Evolutionary conservation across 1,140 invertebrate species (phyloP).

Genomic region (Trialeurodes vaporariorum): DNA sequence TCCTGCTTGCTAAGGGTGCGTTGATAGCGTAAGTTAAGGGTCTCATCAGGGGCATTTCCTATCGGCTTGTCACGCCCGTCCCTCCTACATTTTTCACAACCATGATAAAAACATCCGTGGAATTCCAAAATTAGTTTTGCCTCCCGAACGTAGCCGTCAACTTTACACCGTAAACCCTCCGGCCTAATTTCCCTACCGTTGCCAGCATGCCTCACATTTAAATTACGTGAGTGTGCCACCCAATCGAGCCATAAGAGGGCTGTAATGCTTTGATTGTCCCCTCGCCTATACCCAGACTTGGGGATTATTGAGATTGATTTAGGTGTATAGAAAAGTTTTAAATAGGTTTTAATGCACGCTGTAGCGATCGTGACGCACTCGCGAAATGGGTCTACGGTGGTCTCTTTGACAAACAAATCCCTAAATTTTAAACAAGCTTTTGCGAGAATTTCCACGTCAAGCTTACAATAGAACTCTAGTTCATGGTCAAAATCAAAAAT

Average conservation of each 20-base stretch:
- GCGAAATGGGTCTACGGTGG: slow-evolving; percentile 12
- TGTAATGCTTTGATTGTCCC: slow-evolving; percentile 11
- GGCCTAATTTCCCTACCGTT: slow-evolving; percentile 10
- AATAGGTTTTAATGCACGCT: slow-evolving; percentile 11
- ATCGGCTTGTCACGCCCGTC: neutral
- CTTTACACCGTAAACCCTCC: neutral
- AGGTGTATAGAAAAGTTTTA: slow-evolving; percentile 7
- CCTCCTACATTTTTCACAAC: slow-evolving; percentile 6
- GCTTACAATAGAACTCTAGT: slow-evolving; percentile 20
- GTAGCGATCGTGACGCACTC: slow-evolving; percentile 9
- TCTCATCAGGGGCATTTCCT: too few relatives aligned
- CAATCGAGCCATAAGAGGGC: slow-evolving; percentile 12
- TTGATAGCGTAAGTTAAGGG: too few relatives aligned
- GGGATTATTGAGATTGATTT: slow-evolving; percentile 15
- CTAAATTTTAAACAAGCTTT: slow-evolving; percentile 29
- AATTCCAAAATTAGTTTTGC: slow-evolving; percentile 6
- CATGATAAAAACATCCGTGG: slow-evolving; percentile 19
- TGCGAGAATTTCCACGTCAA: slow-evolving; percentile 24
- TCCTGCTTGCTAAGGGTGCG: too few relatives aligned
- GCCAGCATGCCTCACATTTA: slow-evolving; percentile 10
- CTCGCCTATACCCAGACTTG: slow-evolving; percentile 6
- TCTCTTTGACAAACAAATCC: slow-evolving; percentile 10
- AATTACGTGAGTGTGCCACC: slow-evolving; percentile 4
- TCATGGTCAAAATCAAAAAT: slow-evolving; percentile 22
- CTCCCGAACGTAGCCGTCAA: neutral